Evolutionary conservation across 2,888 invertebrate species (phyloP).

Genomic region (Aricia artaxerxes): DNA sequence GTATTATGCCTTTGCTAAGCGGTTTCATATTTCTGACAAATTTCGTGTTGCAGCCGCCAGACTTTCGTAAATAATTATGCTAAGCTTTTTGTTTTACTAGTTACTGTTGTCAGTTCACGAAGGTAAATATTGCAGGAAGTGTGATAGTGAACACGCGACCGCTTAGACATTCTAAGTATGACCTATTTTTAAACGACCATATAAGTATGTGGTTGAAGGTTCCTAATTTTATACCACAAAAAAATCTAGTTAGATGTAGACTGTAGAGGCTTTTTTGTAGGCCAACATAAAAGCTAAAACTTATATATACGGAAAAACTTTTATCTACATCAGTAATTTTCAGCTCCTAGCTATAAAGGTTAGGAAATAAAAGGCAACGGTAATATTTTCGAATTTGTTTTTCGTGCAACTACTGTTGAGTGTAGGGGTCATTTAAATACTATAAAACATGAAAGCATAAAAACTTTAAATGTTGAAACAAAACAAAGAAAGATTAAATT

Average conservation of each 20-base stretch:
- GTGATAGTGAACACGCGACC: constrained; percentile 29
- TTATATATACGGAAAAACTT: background rate
- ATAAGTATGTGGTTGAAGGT: background rate
- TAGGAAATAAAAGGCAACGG: background rate
- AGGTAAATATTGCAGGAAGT: constrained; percentile 29
- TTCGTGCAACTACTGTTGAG: background rate
- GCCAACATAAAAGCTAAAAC: too few relatives aligned
- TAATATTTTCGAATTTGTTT: background rate
- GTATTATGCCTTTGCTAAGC: background rate
- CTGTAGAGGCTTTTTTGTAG: too few relatives aligned
- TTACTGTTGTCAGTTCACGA: constrained; percentile 25
- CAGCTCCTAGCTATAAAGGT: background rate
- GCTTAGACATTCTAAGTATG: constrained; percentile 18
- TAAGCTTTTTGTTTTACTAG: constrained; percentile 11
- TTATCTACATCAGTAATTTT: background rate
- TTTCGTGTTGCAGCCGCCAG: constrained; percentile 6
- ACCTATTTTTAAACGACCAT: constrained; percentile 22
- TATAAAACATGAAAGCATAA: background rate
- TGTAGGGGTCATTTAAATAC: background rate
- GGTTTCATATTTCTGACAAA: background rate
- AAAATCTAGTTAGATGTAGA: background rate
- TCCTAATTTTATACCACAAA: background rate
- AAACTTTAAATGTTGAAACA: background rate
- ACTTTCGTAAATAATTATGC: constrained; percentile 8
- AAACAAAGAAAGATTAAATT: background rate